These are phyloP conservation scores for Phasia obesa DNA, from an alignment of 2,888 invertebrate species.

Conservation along the genomic window DNA sequence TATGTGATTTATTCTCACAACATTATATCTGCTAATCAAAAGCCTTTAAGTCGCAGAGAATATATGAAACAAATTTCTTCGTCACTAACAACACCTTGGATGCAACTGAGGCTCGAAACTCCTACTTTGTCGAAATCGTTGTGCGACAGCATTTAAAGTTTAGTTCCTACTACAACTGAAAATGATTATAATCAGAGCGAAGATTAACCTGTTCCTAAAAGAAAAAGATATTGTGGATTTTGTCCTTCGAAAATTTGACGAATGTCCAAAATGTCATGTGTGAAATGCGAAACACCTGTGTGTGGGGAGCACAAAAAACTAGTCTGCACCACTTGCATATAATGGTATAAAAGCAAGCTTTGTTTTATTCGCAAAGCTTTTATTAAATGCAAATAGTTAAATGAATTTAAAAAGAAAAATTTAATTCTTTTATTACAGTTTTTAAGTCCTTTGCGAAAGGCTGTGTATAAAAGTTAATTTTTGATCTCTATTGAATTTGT, in stretches of 20 bases:
- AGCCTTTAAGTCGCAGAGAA: not conserved
- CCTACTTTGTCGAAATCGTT: slow-evolving; percentile 4
- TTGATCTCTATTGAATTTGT: not conserved
- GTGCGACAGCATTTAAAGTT: not conserved
- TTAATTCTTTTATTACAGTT: not conserved
- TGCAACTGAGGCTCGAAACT: not conserved
- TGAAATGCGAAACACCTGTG: not conserved
- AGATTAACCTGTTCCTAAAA: not conserved
- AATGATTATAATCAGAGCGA: not conserved
- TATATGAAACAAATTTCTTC: not conserved
- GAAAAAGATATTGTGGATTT: not conserved
- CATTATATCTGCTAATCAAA: not conserved
- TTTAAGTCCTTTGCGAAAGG: not conserved
- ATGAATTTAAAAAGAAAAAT: not conserved
- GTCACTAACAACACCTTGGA: slow-evolving; percentile 1
- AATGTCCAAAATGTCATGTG: not conserved
- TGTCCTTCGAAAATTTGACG: not conserved
- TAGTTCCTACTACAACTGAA: not conserved
- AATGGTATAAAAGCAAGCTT: not conserved
- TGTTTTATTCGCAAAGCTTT: not conserved
- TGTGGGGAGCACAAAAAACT: not conserved
- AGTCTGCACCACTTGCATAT: slow-evolving; percentile 10
- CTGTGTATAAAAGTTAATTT: not conserved
- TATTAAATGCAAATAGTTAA: not conserved
- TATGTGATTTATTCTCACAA: slow-evolving; percentile 12